Evolutionary conservation across 1,140 invertebrate species (phyloP), one percentile per base, ranked within the genome.

Genomic region (Whitmania pigra): DNA sequence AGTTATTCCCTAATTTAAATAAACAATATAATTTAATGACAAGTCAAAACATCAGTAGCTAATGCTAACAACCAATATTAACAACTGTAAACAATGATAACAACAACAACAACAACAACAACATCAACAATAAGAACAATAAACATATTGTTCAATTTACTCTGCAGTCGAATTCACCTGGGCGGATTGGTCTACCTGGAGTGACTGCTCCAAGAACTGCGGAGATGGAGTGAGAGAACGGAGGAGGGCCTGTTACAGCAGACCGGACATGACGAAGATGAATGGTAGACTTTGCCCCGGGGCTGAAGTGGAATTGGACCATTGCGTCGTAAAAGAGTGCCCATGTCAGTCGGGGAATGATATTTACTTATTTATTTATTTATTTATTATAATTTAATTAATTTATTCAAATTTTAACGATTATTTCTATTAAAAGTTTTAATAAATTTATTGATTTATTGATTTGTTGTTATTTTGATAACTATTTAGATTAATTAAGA

Each of bases 181-280:
- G 82, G 80, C 82, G 13, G 79, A 78, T 53, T 83, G 82, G 82
- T 80, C 79, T 27, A 73, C 76, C 0, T 83, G 82, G 82, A 81
- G 80, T 18, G 75, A 78, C 55, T 83, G 82, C 74, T 80, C 80
- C 7, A 75, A 78, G 18, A 78, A 77, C n/a, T 83, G n/a, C 89
- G 88, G 90, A 29, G 85, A 89, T 22, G 90, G 90, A 0, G 74
- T 78, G n/a, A 80, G 81, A 76, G 77, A 76, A 4, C 77, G 83
- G 0, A 72, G 78, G 0, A 69, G 82, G 53, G 76, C 75, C 0
- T 83, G 82, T 75, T 76, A 78, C 5, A 81, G 79, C 69, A 53
- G 29, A n/a, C 63, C 55, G n/a, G n/a, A 73, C 68, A 22, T 18
- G 15, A 31, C 11, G 27, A 53, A n/a, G 49, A 74, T 22, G 27